Evolutionary conservation across 2,797 vertebrate genomes (phyloP).

Genomic region (Pteronotus mesoamericanus): DNA sequence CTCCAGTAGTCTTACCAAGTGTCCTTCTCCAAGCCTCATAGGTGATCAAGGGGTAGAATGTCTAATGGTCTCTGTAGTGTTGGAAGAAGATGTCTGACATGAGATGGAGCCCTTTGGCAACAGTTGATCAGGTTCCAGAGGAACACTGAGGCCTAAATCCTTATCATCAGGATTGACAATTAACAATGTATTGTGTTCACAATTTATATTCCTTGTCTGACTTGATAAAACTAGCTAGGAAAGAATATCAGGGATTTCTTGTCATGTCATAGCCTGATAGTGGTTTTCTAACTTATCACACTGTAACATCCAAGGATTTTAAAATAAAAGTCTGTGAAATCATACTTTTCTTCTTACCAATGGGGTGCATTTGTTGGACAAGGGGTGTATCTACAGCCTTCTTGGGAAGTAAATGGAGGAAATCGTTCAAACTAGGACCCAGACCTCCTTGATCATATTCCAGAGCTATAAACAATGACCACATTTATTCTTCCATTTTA

Average conservation of each 20-base stretch:
- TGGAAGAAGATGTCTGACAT: not conserved
- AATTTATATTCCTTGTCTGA: not conserved
- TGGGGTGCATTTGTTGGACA: not conserved
- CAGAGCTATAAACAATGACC: not conserved
- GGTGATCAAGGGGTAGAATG: not conserved
- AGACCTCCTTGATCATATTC: not conserved
- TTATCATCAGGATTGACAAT: not conserved
- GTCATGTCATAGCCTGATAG: not conserved
- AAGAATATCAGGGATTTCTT: conserved; percentile 4
- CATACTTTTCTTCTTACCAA: conserved; percentile 31
- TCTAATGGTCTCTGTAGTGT: not conserved
- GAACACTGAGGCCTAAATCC: not conserved
- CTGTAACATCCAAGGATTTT: not conserved
- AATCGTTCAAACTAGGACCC: not conserved
- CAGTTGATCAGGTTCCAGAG: not conserved
- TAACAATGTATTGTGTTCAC: not conserved
- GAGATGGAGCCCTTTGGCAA: not conserved
- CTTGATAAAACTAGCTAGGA: conserved; percentile 35
- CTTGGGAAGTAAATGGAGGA: not conserved
- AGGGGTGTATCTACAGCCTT: not conserved
- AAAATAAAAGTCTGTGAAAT: not conserved
- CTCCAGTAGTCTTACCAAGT: not conserved
- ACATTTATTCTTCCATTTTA: conserved; percentile 28
- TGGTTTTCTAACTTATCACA: conserved; percentile 6
- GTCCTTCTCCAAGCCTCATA: not conserved